phyloP scores from a whole-genome alignment of 2,888 invertebrate genomes.

The Eupithecia exiguata region DNA sequence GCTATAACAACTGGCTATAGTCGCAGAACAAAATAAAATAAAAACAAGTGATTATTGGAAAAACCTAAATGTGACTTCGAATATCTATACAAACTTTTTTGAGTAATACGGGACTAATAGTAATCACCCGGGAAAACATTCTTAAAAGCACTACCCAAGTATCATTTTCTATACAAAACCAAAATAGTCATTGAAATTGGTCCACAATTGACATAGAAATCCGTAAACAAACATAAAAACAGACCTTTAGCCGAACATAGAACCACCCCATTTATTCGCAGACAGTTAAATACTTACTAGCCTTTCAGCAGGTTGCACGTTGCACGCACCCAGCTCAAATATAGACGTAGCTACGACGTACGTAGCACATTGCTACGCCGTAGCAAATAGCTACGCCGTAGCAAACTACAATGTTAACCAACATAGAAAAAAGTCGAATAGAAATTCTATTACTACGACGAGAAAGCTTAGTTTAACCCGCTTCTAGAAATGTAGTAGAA shows the following conservation, averaged over 20 bases:
- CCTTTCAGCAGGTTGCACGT: background rate
- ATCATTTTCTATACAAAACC: background rate
- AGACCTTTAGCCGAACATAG: background rate
- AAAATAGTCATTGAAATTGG: background rate
- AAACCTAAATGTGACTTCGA: too few species aligned
- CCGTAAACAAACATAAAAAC: too few species aligned
- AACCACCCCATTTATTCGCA: background rate
- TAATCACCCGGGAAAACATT: too few species aligned
- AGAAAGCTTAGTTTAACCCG: background rate
- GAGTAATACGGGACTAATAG: background rate
- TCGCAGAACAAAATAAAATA: slow-evolving; percentile 6
- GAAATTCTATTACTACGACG: background rate
- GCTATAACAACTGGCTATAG: background rate
- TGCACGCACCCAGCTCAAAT: background rate
- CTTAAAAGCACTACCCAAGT: background rate
- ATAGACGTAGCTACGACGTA: background rate
- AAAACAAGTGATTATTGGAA: too few species aligned
- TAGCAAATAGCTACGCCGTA: background rate
- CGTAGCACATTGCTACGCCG: background rate
- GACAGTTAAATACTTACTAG: background rate
- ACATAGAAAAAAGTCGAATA: background rate
- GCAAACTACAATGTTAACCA: background rate
- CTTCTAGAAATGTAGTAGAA: background rate
- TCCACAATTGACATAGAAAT: too few species aligned
- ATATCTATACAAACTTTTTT: background rate